A percentile compares a stretch with the other conserved stretches of the same genome.
phyloP scores from a whole-genome alignment of 2,113 vertebrate genomes.

The Pterocles burchelli region DNA sequence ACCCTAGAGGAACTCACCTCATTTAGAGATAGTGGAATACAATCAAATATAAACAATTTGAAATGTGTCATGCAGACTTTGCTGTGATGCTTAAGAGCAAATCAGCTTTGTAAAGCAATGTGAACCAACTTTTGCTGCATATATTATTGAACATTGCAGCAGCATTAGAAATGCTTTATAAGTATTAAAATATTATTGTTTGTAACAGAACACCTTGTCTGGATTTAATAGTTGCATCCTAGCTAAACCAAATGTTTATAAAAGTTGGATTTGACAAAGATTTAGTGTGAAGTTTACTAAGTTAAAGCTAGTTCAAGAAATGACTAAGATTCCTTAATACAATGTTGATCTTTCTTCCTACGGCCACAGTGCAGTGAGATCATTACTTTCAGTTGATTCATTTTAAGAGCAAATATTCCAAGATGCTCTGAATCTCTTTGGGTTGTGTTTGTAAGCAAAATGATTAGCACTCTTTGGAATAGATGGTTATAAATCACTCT shows the following conservation, averaged over 20 bases:
- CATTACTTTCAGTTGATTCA: not conserved
- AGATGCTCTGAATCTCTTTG: not conserved
- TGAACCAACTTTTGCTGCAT: not conserved
- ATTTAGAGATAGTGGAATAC: conserved; percentile 51
- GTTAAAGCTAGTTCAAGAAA: not conserved
- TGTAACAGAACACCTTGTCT: not conserved
- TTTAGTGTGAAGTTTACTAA: not conserved
- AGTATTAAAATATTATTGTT: not conserved
- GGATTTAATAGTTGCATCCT: not conserved
- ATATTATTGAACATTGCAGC: not conserved
- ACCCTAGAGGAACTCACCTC: conserved; percentile 39
- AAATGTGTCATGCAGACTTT: not conserved
- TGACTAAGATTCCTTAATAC: not conserved
- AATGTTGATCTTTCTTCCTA: not conserved
- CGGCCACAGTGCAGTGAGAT: not conserved
- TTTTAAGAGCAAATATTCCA: not conserved
- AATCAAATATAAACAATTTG: conserved; percentile 37
- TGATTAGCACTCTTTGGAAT: not conserved
- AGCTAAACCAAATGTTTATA: not conserved
- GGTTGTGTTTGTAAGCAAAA: not conserved
- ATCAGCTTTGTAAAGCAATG: not conserved
- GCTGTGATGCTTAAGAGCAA: not conserved
- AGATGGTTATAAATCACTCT: not conserved
- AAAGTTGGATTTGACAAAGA: not conserved
- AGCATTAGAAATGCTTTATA: not conserved